Conservation (phyloP, 2,797 vertebrate species). For the Periparus ater region DNA sequence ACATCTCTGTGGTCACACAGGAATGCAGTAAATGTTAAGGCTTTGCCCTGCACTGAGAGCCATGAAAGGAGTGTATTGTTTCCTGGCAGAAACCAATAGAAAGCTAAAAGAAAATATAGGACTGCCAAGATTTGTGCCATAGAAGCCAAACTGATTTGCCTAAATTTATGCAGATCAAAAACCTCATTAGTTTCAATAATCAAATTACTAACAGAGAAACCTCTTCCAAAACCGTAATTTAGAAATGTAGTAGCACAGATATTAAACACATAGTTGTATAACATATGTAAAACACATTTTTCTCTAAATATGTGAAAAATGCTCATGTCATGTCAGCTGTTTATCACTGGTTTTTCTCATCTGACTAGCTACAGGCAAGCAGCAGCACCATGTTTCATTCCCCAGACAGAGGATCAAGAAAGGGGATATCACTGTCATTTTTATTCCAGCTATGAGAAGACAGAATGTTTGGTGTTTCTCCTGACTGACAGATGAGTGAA, state of each 20-base stretch:
- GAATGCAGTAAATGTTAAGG: background rate
- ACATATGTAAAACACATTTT: background rate
- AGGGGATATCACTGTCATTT: constrained; percentile 18
- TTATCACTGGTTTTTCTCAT: background rate
- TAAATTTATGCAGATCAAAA: background rate
- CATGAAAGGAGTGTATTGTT: background rate
- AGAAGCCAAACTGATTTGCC: background rate
- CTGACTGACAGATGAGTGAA: constrained; percentile 35
- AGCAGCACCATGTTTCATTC: background rate
- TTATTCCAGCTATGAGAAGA: background rate
- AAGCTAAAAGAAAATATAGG: background rate
- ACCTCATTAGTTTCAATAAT: background rate
- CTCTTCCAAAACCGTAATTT: background rate
- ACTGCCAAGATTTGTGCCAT: background rate
- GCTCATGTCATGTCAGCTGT: background rate
- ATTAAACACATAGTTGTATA: background rate
- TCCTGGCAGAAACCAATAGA: background rate
- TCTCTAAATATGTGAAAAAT: background rate
- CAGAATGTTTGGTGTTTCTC: background rate
- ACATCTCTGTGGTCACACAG: background rate
- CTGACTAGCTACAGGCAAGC: background rate
- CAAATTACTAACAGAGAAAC: background rate
- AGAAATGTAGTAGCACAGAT: background rate
- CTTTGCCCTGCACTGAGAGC: background rate
- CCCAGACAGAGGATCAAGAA: constrained; percentile 16